Evolutionary conservation across 2,888 invertebrate species (phyloP), one percentile per base, ranked within the genome.

Genomic region (Monopis laevigella): DNA sequence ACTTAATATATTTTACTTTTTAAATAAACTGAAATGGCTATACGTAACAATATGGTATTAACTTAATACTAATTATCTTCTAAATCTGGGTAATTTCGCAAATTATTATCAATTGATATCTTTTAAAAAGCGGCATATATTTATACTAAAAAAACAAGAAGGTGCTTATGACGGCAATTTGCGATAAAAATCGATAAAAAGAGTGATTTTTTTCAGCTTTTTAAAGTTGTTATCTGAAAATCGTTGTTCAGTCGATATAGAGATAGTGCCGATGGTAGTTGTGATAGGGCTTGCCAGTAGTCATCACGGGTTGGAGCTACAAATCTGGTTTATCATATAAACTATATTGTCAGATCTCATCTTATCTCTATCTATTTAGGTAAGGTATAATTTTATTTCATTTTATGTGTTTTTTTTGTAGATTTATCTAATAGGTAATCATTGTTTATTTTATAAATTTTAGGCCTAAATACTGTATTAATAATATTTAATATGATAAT

Each of bases 231-330:
- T 71, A 74, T 78, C 74, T 59, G 53, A 49, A 62, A 70, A 69
- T 68, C 69, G 63, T 56, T 66, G 64, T 75, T 72, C 72, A 77
- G 75, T 77, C 73, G 68, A 77, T 75, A 47, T 59, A 42, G 52
- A 64, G 77, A 80, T 80, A 74, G 73, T 62, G 52, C 49, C 45
- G 52, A 53, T 48, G 62, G 51, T 57, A 72, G 75, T 38, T 17
- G 40, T 40, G 40, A 40, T 40, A 40, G 10, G 12, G 40, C 28
- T 12, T 3, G 14, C 11, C 11, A 36, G 36, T 36, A 36, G 30
- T 14, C 13, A 32, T 17, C 17, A 17, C 7, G 14, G n/a, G 17
- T 32, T 32, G 32, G 17, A 32, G 32, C 32, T 32, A 17, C 10
- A 32, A 32, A 17, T 29, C 29, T 29, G 7, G 12, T 29, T 13